Base-by-base conservation (phyloP, 1,140 invertebrate genomes). In the Neodiprion fabricii region DNA sequence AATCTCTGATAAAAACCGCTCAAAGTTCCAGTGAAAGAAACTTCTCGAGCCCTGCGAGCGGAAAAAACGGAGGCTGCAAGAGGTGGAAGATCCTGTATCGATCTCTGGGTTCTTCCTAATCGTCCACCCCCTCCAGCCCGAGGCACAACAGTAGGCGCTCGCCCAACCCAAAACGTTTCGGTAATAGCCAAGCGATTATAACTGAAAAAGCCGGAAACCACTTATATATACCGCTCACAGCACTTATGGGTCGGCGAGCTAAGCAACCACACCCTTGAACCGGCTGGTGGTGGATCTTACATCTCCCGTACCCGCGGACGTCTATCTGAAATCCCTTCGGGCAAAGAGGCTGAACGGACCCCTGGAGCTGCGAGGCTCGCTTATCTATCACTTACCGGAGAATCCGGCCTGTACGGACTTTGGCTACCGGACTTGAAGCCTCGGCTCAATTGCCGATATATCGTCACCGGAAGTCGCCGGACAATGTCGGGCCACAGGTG, bases 161-260 rank as follows among this genome's bases (percentile, higher is more conserved):
- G 80, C 78, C 76, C 77, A 81, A 79, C 79, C 81, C 80, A 83
- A 83, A 83, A 86, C 82, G 85, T 82, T 88, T 84, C 79, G 83
- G 84, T 87, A 88, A 88, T 88, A 79, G 83, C 72, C 75, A 72
- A 77, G 72, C 83, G 84, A 87, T 87, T 87, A 88, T 88, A 85
- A 87, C 85, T 83, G 83, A 88, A 87, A 87, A 88, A 86, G 84
- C 86, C 86, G 85, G 85, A 87, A 87, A 88, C 84, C 85, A 88
- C 84, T 88, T 87, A 86, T 85, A 80, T 79, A 80, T 76, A 76
- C 76, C 74, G 76, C 53, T 61, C 53, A 17, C 53, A 61, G 53
- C 53, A 61, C n/a, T 61, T 61, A 61, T 61, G 53, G 53, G 53
- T 17, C 53, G 53, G 53, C 53, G 9, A 61, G 53, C 53, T 61